These are phyloP conservation scores for Amphipoea oculea DNA, from an alignment of 2,888 invertebrate genomes.

Conservation along the genomic window DNA sequence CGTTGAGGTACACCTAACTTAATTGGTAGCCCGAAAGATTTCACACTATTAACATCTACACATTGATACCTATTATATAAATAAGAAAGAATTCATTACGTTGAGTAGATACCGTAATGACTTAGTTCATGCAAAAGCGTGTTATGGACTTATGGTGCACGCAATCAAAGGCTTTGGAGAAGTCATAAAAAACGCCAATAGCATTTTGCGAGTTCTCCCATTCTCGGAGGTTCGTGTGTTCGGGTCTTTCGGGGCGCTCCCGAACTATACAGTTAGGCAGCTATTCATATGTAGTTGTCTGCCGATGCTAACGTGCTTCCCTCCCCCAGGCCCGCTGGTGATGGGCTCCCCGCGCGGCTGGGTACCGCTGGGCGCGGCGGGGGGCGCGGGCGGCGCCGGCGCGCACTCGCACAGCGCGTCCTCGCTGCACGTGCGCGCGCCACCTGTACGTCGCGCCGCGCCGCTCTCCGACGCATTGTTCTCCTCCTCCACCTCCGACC, in stretches of 20 bases:
- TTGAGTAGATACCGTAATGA: neutral
- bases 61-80: neutral
- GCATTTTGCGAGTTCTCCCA: neutral
- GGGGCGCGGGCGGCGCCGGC: constrained; percentile 20
- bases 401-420: constrained; percentile 67
- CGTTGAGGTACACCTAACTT: neutral
- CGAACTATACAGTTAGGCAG: neutral
- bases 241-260: neutral
- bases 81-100: neutral
- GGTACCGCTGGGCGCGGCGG: constrained; percentile 40
- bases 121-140: neutral
- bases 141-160: neutral
- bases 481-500: constrained; percentile 82
- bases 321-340: constrained; percentile 44
- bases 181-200: neutral
- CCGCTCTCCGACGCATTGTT: constrained; percentile 76
- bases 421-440: constrained; percentile 70
- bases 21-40: neutral
- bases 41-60: neutral
- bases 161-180: neutral
- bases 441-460: constrained; percentile 62
- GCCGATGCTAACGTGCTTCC: too few species aligned
- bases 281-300: neutral
- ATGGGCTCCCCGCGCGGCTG: constrained; percentile 63
- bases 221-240: neutral